Percentiles rank a stretch among this genome's conserved stretches.
These are phyloP conservation scores for Characodon lateralis DNA, from an alignment of 2,797 vertebrate species.

Conservation along the genomic window DNA sequence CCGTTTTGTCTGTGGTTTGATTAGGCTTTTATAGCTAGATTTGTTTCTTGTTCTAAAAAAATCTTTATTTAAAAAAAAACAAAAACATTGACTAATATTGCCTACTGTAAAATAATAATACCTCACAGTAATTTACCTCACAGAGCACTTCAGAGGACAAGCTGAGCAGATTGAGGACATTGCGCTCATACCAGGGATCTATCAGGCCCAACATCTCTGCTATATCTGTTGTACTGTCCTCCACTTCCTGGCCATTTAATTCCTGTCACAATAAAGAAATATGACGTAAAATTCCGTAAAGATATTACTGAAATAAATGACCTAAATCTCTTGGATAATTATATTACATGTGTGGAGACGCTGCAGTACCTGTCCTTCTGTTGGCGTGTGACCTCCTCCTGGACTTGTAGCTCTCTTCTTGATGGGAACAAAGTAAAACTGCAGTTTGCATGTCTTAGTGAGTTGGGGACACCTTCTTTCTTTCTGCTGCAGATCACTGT, in stretches of 20 bases:
- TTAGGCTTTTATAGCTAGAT: not conserved
- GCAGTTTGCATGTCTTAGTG: constrained; percentile 89
- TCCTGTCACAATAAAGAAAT: constrained; percentile 38
- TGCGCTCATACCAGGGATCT: constrained; percentile 97
- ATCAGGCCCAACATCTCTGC: constrained; percentile 90
- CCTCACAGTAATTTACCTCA: constrained; percentile 78
- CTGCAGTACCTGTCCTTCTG: constrained; percentile 15
- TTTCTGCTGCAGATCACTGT: constrained; percentile 86
- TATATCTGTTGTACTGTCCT: constrained; percentile 87
- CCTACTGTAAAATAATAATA: not conserved
- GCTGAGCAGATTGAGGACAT: constrained; percentile 89
- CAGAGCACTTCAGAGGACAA: constrained; percentile 88
- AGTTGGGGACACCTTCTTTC: constrained; percentile 85
- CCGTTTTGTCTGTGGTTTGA: not conserved
- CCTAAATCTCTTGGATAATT: not conserved
- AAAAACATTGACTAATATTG: not conserved
- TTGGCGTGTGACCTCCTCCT: constrained; percentile 20
- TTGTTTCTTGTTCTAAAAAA: not conserved
- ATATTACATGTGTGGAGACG: not conserved
- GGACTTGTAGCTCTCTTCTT: constrained; percentile 70
- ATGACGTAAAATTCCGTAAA: not conserved
- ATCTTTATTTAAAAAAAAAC: not conserved
- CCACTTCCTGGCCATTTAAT: constrained; percentile 28
- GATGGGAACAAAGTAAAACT: constrained; percentile 90
- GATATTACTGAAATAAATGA: not conserved